Evolutionary conservation across 2,888 invertebrate species (phyloP).

Genomic region (Muschampia plurimacula): DNA sequence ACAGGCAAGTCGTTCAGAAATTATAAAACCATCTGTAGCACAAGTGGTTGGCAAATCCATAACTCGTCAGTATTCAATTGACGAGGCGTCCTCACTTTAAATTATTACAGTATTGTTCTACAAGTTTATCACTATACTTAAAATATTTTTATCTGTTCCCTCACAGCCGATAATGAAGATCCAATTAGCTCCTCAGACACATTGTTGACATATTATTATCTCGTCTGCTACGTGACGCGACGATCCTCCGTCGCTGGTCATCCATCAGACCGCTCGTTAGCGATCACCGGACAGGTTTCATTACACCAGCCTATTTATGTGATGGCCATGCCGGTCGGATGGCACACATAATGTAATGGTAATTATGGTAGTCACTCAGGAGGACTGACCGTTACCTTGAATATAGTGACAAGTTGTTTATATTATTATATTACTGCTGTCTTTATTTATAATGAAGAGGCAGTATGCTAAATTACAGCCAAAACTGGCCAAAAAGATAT

Average conservation of each 20-base stretch:
- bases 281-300: not conserved
- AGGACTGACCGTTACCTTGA: not conserved
- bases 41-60: too few relatives aligned
- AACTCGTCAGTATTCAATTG: too few relatives aligned
- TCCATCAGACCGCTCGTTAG: not conserved
- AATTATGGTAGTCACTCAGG: not conserved
- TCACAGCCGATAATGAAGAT: not conserved
- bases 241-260: not conserved
- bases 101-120: too few relatives aligned
- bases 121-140: not conserved
- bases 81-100: too few relatives aligned
- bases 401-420: not conserved
- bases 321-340: not conserved
- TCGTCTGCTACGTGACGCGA: not conserved
- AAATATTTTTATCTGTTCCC: not conserved
- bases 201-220: too few relatives aligned
- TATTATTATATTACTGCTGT: not conserved
- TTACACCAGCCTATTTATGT: not conserved
- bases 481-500: not conserved
- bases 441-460: not conserved
- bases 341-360: not conserved
- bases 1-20: too few relatives aligned
- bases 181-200: constrained; percentile 1
- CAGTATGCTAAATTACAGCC: not conserved
- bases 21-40: too few relatives aligned